Conservation (phyloP, 2,113 vertebrate species). For the Sakesphorus luctuosus region DNA sequence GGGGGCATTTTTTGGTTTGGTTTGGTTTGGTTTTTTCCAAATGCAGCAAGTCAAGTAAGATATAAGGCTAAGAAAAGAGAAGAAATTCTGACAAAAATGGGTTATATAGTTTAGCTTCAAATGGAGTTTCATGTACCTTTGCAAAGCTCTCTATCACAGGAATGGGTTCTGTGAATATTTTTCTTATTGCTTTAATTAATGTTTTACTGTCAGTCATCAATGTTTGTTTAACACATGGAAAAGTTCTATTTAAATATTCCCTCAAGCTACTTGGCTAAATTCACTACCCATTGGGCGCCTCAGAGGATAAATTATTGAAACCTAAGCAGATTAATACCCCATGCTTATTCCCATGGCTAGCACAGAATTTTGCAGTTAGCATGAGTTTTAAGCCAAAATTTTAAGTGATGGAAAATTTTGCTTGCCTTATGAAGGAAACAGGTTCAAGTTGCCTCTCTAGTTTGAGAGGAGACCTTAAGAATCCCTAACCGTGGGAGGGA, state of each 20-base stretch:
- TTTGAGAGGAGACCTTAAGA: background rate
- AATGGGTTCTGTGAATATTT: slow-evolving; percentile 42
- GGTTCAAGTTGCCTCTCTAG: background rate
- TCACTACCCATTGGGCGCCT: slow-evolving; percentile 46
- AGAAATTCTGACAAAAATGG: background rate
- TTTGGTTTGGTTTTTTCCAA: background rate
- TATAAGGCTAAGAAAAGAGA: background rate
- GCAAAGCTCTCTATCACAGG: background rate
- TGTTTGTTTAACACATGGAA: slow-evolving; percentile 47
- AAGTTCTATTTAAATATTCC: slow-evolving; percentile 63
- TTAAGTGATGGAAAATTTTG: slow-evolving; percentile 28
- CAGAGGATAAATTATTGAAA: slow-evolving; percentile 59
- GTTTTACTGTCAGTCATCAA: slow-evolving; percentile 47
- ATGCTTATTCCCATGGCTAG: slow-evolving; percentile 60
- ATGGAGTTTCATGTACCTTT: background rate
- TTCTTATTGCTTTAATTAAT: slow-evolving; percentile 47
- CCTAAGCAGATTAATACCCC: slow-evolving; percentile 59
- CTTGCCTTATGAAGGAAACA: slow-evolving; percentile 9
- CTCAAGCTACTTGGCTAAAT: slow-evolving; percentile 55
- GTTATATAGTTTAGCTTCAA: background rate
- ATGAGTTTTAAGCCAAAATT: slow-evolving; percentile 40
- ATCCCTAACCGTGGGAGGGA: background rate
- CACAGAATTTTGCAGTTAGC: slow-evolving; percentile 45
- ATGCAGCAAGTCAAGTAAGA: background rate
- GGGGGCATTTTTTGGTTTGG: no score